phyloP scores from a whole-genome alignment of 2,888 invertebrate genomes.

The Ectemnius continuus region DNA sequence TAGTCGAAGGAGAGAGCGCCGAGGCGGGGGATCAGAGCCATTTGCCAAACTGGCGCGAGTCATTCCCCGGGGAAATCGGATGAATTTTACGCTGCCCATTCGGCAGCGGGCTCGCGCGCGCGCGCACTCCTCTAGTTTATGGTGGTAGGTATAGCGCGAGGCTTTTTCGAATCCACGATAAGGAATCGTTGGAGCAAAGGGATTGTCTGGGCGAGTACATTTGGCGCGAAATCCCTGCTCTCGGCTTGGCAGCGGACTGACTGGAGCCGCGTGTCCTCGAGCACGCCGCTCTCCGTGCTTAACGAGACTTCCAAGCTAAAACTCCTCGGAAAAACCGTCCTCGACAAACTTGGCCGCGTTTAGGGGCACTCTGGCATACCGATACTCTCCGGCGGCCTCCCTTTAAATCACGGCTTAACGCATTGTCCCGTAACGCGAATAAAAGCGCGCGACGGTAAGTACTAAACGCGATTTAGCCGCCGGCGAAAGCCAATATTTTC shows the following conservation, averaged over 20 bases:
- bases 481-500: too few species aligned
- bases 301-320: conserved; percentile 50
- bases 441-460: not conserved
- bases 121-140: conserved; percentile 23
- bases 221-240: conserved; percentile 59
- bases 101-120: conserved; percentile 16
- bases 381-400: conserved; percentile 4
- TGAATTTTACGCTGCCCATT: conserved; percentile 34
- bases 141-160: too few species aligned
- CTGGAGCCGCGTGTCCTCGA: conserved; percentile 33
- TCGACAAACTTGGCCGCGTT: conserved; percentile 42
- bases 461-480: too few species aligned
- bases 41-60: conserved; percentile 37
- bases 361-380: conserved; percentile 9
- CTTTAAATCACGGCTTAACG: conserved; percentile 10
- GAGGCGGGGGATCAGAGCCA: conserved; percentile 30
- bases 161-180: conserved; percentile 26
- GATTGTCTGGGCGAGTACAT: conserved; percentile 37
- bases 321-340: conserved; percentile 36
- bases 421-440: not conserved
- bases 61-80: conserved; percentile 51
- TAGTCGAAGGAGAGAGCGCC: conserved; percentile 26
- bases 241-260: conserved; percentile 49
- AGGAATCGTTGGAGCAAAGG: conserved; percentile 37
- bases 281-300: conserved; percentile 48